phyloP scores from a whole-genome alignment of 2,113 vertebrate genomes.

The Tyto alba region DNA sequence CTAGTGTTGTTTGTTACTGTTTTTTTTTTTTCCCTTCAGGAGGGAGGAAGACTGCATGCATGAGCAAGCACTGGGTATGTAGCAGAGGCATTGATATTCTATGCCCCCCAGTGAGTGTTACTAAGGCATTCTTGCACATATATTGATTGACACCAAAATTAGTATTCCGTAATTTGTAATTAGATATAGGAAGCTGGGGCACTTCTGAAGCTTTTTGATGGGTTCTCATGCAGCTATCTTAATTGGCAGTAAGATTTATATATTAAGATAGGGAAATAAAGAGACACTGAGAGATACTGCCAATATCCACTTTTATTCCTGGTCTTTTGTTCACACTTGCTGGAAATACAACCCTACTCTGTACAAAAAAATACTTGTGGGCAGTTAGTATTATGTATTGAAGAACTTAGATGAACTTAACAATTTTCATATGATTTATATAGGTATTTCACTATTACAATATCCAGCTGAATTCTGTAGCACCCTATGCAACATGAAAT shows the following conservation, averaged over 20 bases:
- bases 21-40: background rate
- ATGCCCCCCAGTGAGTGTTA: background rate
- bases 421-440: background rate
- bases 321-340: background rate
- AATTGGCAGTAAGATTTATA: conserved; percentile 36
- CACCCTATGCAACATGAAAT: background rate
- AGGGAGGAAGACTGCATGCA: background rate
- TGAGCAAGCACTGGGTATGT: background rate
- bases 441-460: background rate
- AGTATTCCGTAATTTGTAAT: conserved; percentile 64
- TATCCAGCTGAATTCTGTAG: background rate
- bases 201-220: conserved; percentile 60
- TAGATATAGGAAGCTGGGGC: conserved; percentile 56
- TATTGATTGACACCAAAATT: conserved; percentile 67
- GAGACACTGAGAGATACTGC: background rate
- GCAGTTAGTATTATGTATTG: background rate
- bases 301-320: background rate
- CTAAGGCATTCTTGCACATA: conserved; percentile 1
- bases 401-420: background rate
- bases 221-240: conserved; percentile 41
- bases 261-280: conserved; percentile 11
- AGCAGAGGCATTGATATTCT: conserved; percentile 44
- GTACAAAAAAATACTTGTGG: background rate
- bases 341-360: background rate
- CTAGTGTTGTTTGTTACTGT: background rate